Evolutionary conservation across 2,113 vertebrate genomes (phyloP).

Genomic region (Thunnus maccoyii): DNA sequence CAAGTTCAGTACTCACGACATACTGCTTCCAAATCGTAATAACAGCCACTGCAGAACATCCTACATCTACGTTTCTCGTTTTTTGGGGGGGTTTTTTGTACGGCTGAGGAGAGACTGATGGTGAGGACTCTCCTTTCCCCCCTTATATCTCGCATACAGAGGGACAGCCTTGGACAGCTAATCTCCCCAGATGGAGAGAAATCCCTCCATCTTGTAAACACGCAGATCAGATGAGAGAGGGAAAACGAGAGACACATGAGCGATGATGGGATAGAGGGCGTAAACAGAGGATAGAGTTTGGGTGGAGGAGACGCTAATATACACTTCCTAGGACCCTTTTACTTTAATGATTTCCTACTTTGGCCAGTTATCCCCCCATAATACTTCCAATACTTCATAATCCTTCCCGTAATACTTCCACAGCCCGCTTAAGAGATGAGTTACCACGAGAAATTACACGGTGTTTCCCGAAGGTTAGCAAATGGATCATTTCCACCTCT

Average conservation of each 20-base stretch:
- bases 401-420: background rate
- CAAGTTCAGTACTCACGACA: conserved; percentile 78
- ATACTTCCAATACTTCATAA: background rate
- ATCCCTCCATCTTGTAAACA: conserved; percentile 86
- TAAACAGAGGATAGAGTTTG: conserved; percentile 22
- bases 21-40: conserved; percentile 75
- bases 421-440: no score
- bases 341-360: background rate
- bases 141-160: conserved; percentile 77
- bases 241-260: conserved; percentile 56
- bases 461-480: no score
- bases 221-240: conserved; percentile 74
- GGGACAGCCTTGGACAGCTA: conserved; percentile 84
- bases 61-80: conserved; percentile 13
- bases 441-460: no score
- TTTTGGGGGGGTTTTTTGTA: background rate
- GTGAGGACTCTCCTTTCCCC: conserved; percentile 40
- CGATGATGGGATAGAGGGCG: conserved; percentile 36
- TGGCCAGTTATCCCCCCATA: background rate
- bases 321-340: background rate
- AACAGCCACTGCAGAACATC: conserved; percentile 83
- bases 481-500: no score
- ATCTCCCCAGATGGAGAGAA: conserved; percentile 83
- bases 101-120: conserved; percentile 10
- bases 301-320: background rate